Evolutionary conservation across 2,797 vertebrate species (phyloP), one percentile per base, ranked within the genome.

Genomic region (Iguana delicatissima): DNA sequence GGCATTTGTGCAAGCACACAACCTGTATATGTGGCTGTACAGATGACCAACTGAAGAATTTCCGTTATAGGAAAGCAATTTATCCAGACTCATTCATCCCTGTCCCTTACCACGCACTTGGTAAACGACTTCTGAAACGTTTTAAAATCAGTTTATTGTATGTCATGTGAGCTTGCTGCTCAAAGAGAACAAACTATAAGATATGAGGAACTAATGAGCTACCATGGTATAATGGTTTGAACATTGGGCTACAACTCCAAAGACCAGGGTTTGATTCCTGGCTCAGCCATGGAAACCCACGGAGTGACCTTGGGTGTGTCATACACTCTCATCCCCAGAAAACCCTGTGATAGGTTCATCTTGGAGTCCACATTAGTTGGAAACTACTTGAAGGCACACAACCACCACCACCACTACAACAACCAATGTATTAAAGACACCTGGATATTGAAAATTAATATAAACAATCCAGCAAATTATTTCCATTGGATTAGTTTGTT

Each of bases 401-500:
- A 46, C 42, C 42, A 46, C 42, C 42, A 46, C 42, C 42, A 46
- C 42, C 42, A 46, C 42, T 46, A 46, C 42, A 46, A 46, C 42
- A 46, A 62, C 42, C n/a, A 76, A 32, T 26, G 67, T 26, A 69
- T 32, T 73, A 74, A 84, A 1, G 6, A 1, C 83, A 52, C 8
- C 62, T n/a, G 89, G 42, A 12, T 83, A 84, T 93, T 92, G 13
- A 13, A 88, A 69, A 88, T 38, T 1, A 24, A 50, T 32, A 55
- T 82, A 46, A 20, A 52, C 89, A 85, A 84, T 24, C 7, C 32
- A 50, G 64, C 29, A 74, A 20, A 74, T 74, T 14, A 74, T 74
- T 74, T 74, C 89, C 50, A 69, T 22, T 1, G 8, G 80, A 59
- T 91, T 26, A 91, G 90, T 85, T 95, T 26, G 88, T 29, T 81